Percentiles rank a stretch among this genome's conserved stretches.
These are phyloP conservation scores for Proteles cristata DNA, from an alignment of 2,113 vertebrate genomes.

Conservation along the genomic window DNA sequence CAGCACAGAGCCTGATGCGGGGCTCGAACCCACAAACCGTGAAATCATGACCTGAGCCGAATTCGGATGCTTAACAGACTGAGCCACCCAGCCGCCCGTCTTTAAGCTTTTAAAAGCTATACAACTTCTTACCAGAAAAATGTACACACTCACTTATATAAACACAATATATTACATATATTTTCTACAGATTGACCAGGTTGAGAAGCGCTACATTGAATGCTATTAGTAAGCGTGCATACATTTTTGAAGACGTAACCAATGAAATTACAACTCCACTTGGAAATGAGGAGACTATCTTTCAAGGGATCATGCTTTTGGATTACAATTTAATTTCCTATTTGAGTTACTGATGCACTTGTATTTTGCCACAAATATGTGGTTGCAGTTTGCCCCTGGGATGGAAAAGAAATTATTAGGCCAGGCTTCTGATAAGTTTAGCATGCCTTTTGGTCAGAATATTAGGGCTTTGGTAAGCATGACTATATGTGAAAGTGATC, in stretches of 20 bases:
- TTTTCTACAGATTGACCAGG: neutral
- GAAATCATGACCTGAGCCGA: too few relatives aligned
- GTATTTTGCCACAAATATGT: neutral
- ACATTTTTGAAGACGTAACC: neutral
- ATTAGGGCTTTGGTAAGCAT: neutral
- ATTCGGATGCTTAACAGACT: too few relatives aligned
- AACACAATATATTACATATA: neutral
- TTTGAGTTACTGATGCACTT: neutral
- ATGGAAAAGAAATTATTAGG: neutral
- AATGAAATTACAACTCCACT: neutral
- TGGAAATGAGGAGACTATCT: neutral
- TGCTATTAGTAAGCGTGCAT: neutral
- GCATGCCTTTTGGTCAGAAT: neutral
- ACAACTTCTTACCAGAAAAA: neutral
- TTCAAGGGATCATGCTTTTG: neutral
- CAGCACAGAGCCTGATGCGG: too few relatives aligned
- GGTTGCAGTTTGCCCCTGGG: neutral
- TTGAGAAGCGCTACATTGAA: neutral
- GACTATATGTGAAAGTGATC: neutral
- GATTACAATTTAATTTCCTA: neutral
- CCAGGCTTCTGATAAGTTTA: neutral
- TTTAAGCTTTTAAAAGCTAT: constrained; percentile 5
- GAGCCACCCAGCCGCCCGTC: too few relatives aligned
- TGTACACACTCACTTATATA: neutral
- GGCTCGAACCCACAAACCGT: too few relatives aligned